A percentile compares a stretch with the other conserved stretches of the same genome.
These are phyloP conservation scores for Jacana jacana DNA, from an alignment of 2,113 vertebrate genomes.

Conservation along the genomic window DNA sequence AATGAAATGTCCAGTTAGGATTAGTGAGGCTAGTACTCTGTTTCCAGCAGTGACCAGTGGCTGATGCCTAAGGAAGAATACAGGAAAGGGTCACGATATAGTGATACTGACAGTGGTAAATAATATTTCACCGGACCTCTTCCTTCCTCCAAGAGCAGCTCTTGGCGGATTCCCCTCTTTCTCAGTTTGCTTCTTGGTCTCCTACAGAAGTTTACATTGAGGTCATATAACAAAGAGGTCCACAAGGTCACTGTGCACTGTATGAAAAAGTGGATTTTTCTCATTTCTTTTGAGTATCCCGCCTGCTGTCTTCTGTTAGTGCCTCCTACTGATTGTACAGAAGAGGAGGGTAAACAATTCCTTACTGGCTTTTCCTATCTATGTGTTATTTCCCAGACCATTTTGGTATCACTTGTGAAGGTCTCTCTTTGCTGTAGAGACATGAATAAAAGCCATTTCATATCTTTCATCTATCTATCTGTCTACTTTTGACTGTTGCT, in stretches of 20 bases:
- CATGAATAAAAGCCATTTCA: background rate
- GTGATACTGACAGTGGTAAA: too few species aligned
- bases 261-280: background rate
- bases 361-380: background rate
- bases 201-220: background rate
- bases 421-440: background rate
- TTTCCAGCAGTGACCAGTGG: background rate
- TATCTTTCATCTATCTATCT: background rate
- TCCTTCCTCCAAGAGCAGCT: background rate
- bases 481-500: background rate
- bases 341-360: background rate
- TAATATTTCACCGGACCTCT: background rate
- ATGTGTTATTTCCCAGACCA: accelerated
- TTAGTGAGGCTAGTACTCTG: background rate
- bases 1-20: background rate
- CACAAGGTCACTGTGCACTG: background rate
- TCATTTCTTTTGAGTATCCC: background rate
- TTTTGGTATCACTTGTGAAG: background rate
- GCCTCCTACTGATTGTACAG: background rate
- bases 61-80: background rate
- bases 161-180: background rate
- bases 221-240: background rate
- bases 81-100: background rate
- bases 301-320: background rate
- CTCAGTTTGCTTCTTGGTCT: background rate